Conservation (phyloP, 2,113 vertebrate species). For the Osmerus eperlanus region DNA sequence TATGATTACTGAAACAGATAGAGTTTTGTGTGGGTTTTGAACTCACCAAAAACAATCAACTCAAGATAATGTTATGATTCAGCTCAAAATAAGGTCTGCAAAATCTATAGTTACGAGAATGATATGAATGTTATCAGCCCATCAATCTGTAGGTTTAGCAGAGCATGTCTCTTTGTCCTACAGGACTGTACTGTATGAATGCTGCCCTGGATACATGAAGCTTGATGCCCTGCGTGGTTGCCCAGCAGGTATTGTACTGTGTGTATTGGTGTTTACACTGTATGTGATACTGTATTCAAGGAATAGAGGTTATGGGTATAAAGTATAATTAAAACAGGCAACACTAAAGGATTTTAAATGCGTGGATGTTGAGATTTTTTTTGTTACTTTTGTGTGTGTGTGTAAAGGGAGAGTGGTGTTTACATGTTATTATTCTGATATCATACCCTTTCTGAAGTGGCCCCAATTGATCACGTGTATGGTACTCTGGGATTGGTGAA, state of each 20-base stretch:
- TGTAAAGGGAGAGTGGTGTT: neutral
- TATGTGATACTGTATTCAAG: neutral
- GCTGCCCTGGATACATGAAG: conserved; percentile 95
- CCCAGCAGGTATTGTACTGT: conserved; percentile 84
- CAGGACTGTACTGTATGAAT: conserved; percentile 92
- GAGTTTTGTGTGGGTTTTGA: no score
- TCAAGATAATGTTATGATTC: no score
- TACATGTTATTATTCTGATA: neutral
- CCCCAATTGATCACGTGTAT: conserved; percentile 92
- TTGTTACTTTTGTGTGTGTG: no score
- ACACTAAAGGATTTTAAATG: no score
- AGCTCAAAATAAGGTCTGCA: no score
- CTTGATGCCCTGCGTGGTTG: conserved; percentile 86
- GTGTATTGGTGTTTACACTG: neutral
- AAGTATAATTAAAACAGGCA: neutral
- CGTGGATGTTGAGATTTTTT: no score
- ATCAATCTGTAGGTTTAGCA: neutral
- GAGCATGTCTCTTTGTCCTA: conserved; percentile 24
- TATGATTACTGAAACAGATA: no score
- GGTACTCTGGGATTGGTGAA: conserved; percentile 87
- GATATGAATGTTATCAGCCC: neutral
- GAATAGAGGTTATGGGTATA: neutral
- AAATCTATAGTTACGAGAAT: no score
- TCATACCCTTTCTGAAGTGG: conserved; percentile 69
- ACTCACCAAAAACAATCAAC: no score